Conservation (phyloP, 2,797 vertebrate species). For the Leuciscus waleckii region DNA sequence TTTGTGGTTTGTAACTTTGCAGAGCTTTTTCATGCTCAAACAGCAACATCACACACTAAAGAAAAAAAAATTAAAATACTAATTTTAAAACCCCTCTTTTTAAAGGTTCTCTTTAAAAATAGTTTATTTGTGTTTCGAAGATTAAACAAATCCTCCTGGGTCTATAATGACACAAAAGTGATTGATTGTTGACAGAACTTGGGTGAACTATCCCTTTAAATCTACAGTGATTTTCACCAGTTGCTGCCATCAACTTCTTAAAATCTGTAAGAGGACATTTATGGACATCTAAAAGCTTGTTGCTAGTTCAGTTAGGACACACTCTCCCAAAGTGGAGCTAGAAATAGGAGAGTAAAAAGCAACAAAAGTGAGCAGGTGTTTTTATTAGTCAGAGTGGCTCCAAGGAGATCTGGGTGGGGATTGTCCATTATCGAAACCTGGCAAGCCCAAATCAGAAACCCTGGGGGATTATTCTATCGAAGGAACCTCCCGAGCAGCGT, state of each 20-base stretch:
- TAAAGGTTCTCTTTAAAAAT: too few species aligned
- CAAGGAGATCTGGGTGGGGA: constrained; percentile 79
- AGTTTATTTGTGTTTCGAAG: too few species aligned
- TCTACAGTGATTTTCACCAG: not conserved
- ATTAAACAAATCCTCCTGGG: not conserved
- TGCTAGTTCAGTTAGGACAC: constrained; percentile 25
- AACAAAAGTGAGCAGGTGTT: constrained; percentile 46
- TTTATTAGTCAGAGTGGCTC: constrained; percentile 78
- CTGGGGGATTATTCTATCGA: constrained; percentile 69
- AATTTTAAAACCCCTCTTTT: too few species aligned
- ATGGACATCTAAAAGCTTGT: constrained; percentile 7
- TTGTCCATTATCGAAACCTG: constrained; percentile 74
- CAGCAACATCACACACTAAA: too few species aligned
- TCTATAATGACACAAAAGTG: not conserved
- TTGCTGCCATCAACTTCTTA: not conserved
- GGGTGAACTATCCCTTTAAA: not conserved
- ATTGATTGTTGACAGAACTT: not conserved
- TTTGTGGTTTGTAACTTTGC: too few species aligned
- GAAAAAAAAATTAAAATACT: too few species aligned
- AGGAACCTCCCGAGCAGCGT: constrained; percentile 72
- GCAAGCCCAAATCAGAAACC: constrained; percentile 75
- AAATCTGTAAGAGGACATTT: not conserved
- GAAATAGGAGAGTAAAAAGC: constrained; percentile 34
- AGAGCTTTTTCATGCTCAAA: too few species aligned
- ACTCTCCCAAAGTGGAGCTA: constrained; percentile 14